Percentiles rank a stretch among this genome's conserved stretches.
Conservation (phyloP, 2,888 invertebrate genomes). For the Helicoverpa assulta region DNA sequence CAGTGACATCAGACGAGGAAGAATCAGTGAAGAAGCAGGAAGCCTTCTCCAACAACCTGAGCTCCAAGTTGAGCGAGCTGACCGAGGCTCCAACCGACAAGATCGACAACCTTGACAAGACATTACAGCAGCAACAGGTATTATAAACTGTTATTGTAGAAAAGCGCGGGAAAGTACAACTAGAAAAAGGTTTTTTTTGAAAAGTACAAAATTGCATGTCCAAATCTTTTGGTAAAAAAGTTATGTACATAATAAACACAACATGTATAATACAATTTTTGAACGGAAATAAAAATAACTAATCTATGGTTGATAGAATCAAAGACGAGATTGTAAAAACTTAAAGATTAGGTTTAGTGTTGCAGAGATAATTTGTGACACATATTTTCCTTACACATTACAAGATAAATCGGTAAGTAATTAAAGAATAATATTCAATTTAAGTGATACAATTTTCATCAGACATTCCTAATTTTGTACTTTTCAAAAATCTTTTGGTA, state of each 20-base stretch:
- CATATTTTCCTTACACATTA: constrained; percentile 1
- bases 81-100: constrained; percentile 83
- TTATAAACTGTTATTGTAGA: constrained; percentile 25
- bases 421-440: too few relatives aligned
- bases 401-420: neutral
- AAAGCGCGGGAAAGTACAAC: neutral
- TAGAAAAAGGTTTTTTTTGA: neutral
- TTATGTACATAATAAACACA: neutral
- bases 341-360: too few relatives aligned
- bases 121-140: constrained; percentile 92
- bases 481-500: constrained; percentile 13
- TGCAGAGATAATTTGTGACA: constrained; percentile 6
- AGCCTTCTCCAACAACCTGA: constrained; percentile 88
- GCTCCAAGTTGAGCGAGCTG: constrained; percentile 88
- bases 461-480: constrained; percentile 26
- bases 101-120: constrained; percentile 91
- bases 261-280: neutral
- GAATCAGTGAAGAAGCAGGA: constrained; percentile 91
- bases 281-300: neutral
- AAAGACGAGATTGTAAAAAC: neutral
- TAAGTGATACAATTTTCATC: too few relatives aligned
- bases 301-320: neutral
- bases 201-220: constrained; percentile 27
- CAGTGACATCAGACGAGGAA: constrained; percentile 94
- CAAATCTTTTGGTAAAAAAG: too few relatives aligned